Evolutionary conservation across 2,888 invertebrate genomes (phyloP).

Genomic region (Lithosia quadra): DNA sequence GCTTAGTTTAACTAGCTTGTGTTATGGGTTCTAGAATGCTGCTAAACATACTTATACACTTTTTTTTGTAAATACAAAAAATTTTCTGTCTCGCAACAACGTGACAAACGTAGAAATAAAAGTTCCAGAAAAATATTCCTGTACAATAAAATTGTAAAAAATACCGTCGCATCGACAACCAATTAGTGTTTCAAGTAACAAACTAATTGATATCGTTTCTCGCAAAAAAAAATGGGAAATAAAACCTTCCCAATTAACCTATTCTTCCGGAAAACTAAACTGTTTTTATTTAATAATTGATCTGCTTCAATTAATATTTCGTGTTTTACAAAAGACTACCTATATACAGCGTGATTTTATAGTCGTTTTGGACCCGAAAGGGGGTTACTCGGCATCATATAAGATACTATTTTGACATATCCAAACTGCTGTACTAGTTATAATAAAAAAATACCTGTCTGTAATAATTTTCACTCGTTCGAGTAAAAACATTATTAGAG

Average conservation of each 20-base stretch:
- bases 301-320: constrained; percentile 18
- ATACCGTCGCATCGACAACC: constrained; percentile 42
- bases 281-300: constrained; percentile 36
- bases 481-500: too few relatives aligned
- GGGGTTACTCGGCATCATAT: too few relatives aligned
- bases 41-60: too few relatives aligned
- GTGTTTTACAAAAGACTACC: constrained; percentile 11
- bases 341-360: too few relatives aligned
- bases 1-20: too few relatives aligned
- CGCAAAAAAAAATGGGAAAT: constrained; percentile 26
- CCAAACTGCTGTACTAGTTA: too few relatives aligned
- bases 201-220: constrained; percentile 54
- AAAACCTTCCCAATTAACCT: constrained; percentile 50
- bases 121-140: not conserved
- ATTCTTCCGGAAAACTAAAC: constrained; percentile 41
- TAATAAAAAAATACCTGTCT: too few relatives aligned
- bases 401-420: too few relatives aligned
- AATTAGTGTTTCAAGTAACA: constrained; percentile 57
- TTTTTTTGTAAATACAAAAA: too few relatives aligned
- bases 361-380: too few relatives aligned
- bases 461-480: too few relatives aligned
- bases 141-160: not conserved
- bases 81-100: not conserved
- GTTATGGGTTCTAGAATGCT: too few relatives aligned
- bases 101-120: not conserved